Conservation (phyloP, 2,113 vertebrate genomes). For the Paradisaea rubra region DNA sequence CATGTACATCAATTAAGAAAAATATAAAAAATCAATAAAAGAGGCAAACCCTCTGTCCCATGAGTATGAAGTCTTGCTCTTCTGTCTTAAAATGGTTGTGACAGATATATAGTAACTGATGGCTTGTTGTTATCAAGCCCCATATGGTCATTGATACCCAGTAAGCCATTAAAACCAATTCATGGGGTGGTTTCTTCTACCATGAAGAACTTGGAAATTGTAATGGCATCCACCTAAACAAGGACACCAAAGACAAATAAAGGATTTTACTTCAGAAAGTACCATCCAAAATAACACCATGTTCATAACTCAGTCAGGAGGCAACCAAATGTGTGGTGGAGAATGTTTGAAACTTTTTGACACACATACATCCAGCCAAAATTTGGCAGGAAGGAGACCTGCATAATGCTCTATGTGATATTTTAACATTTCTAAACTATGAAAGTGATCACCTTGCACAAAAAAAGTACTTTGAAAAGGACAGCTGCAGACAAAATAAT, state of each 20-base stretch:
- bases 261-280: neutral
- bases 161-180: neutral
- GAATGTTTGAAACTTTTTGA: neutral
- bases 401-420: neutral
- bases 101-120: neutral
- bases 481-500: neutral
- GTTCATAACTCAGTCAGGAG: neutral
- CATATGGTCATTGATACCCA: neutral
- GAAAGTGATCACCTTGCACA: neutral
- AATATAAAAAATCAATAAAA: neutral
- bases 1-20: neutral
- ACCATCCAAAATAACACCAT: neutral
- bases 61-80: neutral
- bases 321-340: neutral
- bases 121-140: neutral
- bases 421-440: neutral
- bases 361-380: accelerated
- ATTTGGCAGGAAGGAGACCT: neutral
- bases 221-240: neutral
- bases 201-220: neutral
- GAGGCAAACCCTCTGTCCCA: neutral
- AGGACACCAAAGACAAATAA: neutral
- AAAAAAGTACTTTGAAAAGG: neutral
- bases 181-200: neutral
- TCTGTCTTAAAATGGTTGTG: neutral